phyloP scores from a whole-genome alignment of 2,888 invertebrate species.

The Clepsis dumicolana region DNA sequence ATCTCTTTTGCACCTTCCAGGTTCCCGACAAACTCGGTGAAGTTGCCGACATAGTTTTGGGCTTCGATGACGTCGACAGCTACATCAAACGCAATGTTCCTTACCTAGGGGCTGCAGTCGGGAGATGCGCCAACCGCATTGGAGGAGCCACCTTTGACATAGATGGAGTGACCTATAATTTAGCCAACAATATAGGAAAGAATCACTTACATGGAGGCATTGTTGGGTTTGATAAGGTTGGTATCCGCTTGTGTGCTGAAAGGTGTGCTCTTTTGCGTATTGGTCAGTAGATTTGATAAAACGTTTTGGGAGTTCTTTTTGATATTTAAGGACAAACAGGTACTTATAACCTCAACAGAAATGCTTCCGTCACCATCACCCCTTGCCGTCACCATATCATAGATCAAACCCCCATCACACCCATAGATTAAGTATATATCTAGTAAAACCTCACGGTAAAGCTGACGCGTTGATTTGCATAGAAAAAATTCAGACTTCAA shows the following conservation, averaged over 20 bases:
- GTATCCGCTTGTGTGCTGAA: neutral
- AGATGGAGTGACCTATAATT: conserved; percentile 86
- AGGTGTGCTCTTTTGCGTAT: neutral
- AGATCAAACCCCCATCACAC: too few relatives aligned
- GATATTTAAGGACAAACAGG: too few relatives aligned
- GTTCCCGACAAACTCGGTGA: conserved; percentile 90
- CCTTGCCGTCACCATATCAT: too few relatives aligned
- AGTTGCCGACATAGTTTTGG: conserved; percentile 92
- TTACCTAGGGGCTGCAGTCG: conserved; percentile 95
- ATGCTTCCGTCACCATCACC: too few relatives aligned
- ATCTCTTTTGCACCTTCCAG: conserved; percentile 51
- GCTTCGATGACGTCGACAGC: conserved; percentile 92
- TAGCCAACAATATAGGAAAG: conserved; percentile 90
- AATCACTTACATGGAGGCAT: conserved; percentile 94
- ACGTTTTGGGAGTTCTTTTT: too few relatives aligned
- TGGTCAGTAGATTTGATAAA: neutral
- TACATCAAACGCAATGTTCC: conserved; percentile 78
- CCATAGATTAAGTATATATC: too few relatives aligned
- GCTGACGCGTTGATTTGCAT: too few relatives aligned
- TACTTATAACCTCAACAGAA: too few relatives aligned
- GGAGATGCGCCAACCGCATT: conserved; percentile 95
- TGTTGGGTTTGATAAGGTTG: conserved; percentile 91
- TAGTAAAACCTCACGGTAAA: too few relatives aligned
- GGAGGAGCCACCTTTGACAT: conserved; percentile 86
- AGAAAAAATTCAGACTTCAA: too few relatives aligned